Conservation (phyloP, 2,113 vertebrate genomes). For the Bubo scandiacus region DNA sequence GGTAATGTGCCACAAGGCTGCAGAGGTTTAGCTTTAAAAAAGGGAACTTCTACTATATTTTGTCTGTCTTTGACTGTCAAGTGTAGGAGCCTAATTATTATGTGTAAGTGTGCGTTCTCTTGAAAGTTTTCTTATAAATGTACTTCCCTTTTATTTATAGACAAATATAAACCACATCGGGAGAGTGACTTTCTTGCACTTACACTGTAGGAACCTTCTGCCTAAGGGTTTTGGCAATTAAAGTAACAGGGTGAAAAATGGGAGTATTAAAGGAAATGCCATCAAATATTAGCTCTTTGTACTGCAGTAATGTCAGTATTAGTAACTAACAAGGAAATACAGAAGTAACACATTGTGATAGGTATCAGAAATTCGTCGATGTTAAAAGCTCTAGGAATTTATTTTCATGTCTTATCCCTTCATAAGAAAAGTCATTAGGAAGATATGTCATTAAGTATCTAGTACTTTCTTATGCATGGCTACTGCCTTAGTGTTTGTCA, state of each 20-base stretch:
- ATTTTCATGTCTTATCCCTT: not conserved
- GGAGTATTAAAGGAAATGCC: not conserved
- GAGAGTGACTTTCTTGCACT: not conserved
- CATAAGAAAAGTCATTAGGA: not conserved
- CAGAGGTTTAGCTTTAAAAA: not conserved
- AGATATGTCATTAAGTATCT: not conserved
- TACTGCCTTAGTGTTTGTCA: not conserved
- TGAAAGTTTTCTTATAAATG: not conserved
- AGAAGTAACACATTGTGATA: not conserved
- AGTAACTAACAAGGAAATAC: not conserved
- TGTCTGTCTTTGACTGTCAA: not conserved
- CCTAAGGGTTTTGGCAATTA: not conserved
- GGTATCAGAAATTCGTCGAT: not conserved
- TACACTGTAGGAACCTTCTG: not conserved
- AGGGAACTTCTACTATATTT: not conserved
- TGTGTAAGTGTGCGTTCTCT: not conserved
- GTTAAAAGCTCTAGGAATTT: not conserved
- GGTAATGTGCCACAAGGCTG: constrained; percentile 54
- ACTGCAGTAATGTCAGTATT: not conserved
- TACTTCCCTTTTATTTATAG: not conserved
- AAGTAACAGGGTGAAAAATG: not conserved
- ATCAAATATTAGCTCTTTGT: not conserved
- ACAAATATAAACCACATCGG: not conserved
- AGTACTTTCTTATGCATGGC: not conserved
- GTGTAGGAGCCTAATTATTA: not conserved